Conservation (phyloP, 2,797 vertebrate genomes). For the Enteromius unitaeniatus region DNA sequence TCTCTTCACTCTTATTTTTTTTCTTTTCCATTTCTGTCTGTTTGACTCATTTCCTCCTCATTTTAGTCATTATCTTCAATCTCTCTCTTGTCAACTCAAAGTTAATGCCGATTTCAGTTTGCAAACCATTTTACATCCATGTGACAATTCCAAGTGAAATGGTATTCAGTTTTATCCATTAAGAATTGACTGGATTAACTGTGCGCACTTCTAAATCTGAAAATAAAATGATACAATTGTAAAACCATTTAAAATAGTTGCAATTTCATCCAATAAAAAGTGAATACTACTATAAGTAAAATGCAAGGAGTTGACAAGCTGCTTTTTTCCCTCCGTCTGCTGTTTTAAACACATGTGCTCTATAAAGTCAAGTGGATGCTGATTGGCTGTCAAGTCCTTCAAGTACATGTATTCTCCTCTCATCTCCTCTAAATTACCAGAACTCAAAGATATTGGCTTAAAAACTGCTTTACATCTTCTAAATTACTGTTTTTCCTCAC, state of each 20-base stretch:
- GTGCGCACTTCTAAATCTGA: neutral
- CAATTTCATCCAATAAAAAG: neutral
- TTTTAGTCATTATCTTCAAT: constrained; percentile 22
- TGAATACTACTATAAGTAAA: neutral
- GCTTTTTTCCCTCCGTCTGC: neutral
- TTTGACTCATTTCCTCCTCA: neutral
- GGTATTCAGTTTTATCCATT: neutral
- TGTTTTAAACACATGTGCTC: neutral
- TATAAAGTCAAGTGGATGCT: neutral
- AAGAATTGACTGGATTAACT: neutral
- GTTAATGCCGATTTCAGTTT: neutral
- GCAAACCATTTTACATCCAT: neutral
- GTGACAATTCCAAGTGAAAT: neutral
- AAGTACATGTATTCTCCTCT: neutral
- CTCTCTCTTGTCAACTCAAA: neutral
- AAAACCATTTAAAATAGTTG: neutral
- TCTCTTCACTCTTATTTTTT: neutral
- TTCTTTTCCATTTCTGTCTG: neutral
- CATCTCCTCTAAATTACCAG: neutral
- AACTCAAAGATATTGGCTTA: neutral
- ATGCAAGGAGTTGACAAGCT: neutral
- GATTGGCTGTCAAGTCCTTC: neutral
- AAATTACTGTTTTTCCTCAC: neutral
- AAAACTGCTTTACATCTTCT: neutral
- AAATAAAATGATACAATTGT: neutral